These are phyloP conservation scores for Sebastes miniatus DNA, from an alignment of 2,797 vertebrate genomes.

Conservation along the genomic window DNA sequence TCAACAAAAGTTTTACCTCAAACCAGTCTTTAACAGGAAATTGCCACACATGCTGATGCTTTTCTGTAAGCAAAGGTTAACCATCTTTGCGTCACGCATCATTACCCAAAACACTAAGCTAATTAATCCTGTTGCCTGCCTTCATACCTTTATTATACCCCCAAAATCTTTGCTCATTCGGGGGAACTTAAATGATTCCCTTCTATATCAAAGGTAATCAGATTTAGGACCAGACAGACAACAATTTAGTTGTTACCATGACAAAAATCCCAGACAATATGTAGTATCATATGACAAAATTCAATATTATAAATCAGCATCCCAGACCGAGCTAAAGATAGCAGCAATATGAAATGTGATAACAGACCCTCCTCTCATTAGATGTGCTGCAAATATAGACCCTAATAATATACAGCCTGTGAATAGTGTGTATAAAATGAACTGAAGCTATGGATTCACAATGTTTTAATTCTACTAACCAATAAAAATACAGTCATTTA, in stretches of 20 bases:
- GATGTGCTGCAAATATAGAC: not conserved
- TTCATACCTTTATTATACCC: not conserved
- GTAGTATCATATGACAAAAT: not conserved
- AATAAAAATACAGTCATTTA: too few relatives aligned
- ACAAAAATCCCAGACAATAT: not conserved
- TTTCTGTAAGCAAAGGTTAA: not conserved
- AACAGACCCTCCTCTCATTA: not conserved
- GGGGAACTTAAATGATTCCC: not conserved
- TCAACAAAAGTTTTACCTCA: not conserved
- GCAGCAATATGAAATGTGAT: not conserved
- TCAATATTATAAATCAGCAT: not conserved
- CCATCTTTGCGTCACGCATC: too few relatives aligned
- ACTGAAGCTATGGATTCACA: too few relatives aligned
- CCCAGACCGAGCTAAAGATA: not conserved
- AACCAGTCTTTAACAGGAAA: not conserved
- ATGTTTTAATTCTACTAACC: too few relatives aligned
- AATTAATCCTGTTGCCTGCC: not conserved
- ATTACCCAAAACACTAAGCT: too few relatives aligned
- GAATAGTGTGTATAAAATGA: too few relatives aligned
- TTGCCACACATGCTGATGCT: not conserved
- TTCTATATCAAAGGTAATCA: not conserved
- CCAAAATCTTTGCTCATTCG: not conserved
- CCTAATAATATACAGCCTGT: not conserved
- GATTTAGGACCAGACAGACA: not conserved
- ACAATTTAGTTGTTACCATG: not conserved